These are phyloP conservation scores for Drosophila seguyi DNA, from an alignment of 1,140 invertebrate genomes.

Conservation along the genomic window DNA sequence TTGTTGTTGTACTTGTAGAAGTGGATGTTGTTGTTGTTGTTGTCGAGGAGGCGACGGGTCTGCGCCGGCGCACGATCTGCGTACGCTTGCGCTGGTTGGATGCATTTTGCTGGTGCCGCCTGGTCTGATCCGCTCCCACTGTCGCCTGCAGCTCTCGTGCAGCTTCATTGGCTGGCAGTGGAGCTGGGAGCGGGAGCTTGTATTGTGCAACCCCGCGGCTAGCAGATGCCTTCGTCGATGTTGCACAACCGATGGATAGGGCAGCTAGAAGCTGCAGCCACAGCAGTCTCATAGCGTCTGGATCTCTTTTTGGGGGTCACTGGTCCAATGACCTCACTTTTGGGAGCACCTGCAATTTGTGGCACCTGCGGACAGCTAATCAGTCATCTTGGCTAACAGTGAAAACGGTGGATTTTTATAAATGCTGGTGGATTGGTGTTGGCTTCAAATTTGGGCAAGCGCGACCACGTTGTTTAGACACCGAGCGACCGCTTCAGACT, in stretches of 20 bases:
- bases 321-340: constrained; percentile 46
- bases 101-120: constrained; percentile 14
- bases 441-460: constrained; percentile 15
- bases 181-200: constrained; percentile 54
- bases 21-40: constrained; percentile 32
- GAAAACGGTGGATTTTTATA: neutral
- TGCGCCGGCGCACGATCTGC: constrained; percentile 61
- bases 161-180: constrained; percentile 28
- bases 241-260: constrained; percentile 65
- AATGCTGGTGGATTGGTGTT: neutral
- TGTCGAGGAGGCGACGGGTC: constrained; percentile 28
- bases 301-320: constrained; percentile 21
- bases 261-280: constrained; percentile 58
- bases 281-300: constrained; percentile 58
- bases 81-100: constrained; percentile 56
- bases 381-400: constrained; percentile 19
- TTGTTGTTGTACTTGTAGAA: constrained; percentile 44
- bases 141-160: constrained; percentile 14
- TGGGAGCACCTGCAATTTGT: constrained; percentile 21
- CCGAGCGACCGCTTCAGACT: constrained; percentile 60
- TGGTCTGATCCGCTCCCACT: constrained; percentile 27
- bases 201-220: constrained; percentile 70
- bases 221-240: constrained; percentile 51
- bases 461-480: constrained; percentile 58
- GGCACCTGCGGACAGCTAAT: constrained; percentile 38